Evolutionary conservation across 2,113 vertebrate genomes (phyloP).

Genomic region (Mungos mungo): DNA sequence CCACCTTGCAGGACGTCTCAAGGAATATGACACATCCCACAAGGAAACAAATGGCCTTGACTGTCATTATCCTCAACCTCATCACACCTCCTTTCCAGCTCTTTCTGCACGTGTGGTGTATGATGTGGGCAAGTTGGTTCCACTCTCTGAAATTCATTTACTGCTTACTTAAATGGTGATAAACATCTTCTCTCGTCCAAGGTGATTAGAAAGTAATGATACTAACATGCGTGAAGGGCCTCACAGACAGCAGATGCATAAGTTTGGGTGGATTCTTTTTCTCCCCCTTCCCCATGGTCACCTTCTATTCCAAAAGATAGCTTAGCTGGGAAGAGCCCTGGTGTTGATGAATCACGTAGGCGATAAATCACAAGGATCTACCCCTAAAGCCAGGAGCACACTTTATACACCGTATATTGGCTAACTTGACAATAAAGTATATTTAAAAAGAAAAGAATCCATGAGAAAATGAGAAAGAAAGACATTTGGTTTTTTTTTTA

Average conservation of each 20-base stretch:
- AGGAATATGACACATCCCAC: not conserved
- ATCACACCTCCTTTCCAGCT: rapidly evolving
- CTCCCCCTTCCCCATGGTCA: not conserved
- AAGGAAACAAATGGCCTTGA: not conserved
- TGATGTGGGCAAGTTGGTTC: not conserved
- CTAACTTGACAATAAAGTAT: no score
- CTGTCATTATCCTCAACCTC: rapidly evolving
- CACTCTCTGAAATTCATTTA: no score
- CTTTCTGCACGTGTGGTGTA: rapidly evolving
- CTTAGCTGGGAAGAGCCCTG: not conserved
- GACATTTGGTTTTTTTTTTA: no score
- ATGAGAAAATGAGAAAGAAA: not conserved
- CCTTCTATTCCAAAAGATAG: not conserved
- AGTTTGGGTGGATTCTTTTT: not conserved
- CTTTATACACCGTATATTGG: no score
- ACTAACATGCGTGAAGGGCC: not conserved
- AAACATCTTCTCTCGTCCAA: not conserved
- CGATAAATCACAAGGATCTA: no score
- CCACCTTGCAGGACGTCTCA: not conserved
- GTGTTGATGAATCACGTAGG: no score
- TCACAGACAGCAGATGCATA: rapidly evolving
- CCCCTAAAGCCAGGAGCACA: no score
- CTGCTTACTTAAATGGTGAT: not conserved
- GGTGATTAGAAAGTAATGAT: not conserved
- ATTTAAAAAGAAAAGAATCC: not conserved